Conservation (phyloP, 2,888 invertebrate species). For the Arrhopalites spinosus region DNA sequence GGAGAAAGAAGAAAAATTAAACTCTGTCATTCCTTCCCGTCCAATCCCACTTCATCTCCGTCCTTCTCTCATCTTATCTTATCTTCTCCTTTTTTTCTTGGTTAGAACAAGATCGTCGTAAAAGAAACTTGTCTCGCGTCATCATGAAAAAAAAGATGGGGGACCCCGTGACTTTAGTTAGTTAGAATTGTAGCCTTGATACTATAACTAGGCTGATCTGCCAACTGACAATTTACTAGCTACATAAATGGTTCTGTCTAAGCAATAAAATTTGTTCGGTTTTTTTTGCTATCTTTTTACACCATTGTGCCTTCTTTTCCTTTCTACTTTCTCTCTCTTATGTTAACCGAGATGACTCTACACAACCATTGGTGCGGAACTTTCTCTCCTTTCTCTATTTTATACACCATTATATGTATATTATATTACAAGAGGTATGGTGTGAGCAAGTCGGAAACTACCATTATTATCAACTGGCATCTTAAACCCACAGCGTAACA, state of each 20-base stretch:
- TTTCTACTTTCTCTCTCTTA: too few species aligned
- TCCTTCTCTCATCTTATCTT: background rate
- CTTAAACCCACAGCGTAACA: too few species aligned
- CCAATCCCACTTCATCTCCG: background rate
- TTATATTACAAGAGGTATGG: too few species aligned
- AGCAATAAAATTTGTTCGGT: constrained; percentile 8
- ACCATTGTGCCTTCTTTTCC: background rate
- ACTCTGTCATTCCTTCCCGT: background rate
- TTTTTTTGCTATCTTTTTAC: constrained; percentile 13
- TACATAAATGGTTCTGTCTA: constrained; percentile 8
- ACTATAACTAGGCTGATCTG: background rate
- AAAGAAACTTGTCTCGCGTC: background rate
- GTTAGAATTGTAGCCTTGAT: background rate
- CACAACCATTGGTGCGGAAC: too few species aligned
- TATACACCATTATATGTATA: background rate
- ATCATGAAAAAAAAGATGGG: background rate
- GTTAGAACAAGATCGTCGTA: too few species aligned
- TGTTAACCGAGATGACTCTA: too few species aligned
- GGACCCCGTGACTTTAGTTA: too few species aligned
- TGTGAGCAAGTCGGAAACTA: too few species aligned
- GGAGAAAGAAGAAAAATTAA: background rate
- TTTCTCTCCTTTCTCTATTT: background rate
- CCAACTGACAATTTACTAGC: constrained; percentile 13
- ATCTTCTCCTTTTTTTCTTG: background rate
- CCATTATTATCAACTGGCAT: too few species aligned